Evolutionary conservation across 2,113 vertebrate genomes (phyloP), one percentile per base, ranked within the genome.

Genomic region (Garra rufa): DNA sequence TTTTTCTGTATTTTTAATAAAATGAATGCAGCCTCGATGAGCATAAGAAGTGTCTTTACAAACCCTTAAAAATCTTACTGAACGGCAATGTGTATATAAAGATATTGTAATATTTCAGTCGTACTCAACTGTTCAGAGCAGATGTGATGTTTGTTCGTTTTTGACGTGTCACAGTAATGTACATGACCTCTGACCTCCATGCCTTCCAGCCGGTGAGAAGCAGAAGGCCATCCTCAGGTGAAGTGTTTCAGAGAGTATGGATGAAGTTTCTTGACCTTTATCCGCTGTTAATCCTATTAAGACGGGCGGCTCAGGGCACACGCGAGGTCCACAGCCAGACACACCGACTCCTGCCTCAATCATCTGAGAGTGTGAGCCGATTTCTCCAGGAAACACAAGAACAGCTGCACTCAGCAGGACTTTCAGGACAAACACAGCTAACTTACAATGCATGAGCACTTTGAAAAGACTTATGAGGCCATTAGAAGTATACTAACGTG

Each of bases 221-320:
- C 52, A 55, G 52, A 55, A 55, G 52, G 52, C 52, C 19, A 2
- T 21, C 6, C 4, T 34, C 44, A 50, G 46, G 70, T 48, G 70
- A 73, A 46, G 30, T 21, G 17, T 69, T 69, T 69, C 13, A 43
- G 7, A 4, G 41, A 9, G 48, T 50, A 14, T 17, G 1, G 19
- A 84, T 44, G 21, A 83, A 85, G 91, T 89, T 89, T 91, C 89
- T 89, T 87, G 89, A 90, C 88, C 88, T 81, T 83, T 82, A 85
- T 87, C 86, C 74, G 83, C 86, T 90, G 86, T 79, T 93, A 93
- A 93, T 93, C 91, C 91, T 87, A 89, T 92, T 91, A 91, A 82
- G 80, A n/a, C 85, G 87, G 88, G 85, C 84, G 50, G 52, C 86
- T 85, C 21, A 57, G 76, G 83, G 77, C 90, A 89, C 89, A 91